Evolutionary conservation across 2,113 vertebrate species (phyloP).

Genomic region (Phycodurus eques): DNA sequence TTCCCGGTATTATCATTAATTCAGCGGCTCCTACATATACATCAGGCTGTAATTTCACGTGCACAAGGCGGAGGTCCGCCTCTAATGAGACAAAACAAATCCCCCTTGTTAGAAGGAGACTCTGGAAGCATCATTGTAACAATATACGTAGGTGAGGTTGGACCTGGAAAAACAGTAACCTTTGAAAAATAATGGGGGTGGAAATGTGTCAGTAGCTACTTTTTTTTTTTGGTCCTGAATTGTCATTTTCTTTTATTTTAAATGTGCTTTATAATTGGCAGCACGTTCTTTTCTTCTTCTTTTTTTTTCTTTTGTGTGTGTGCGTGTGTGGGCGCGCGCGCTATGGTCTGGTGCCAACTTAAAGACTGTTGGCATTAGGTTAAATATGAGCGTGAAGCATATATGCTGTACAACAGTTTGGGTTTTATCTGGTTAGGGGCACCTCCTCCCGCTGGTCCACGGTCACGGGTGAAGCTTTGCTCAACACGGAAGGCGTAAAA

Average conservation of each 20-base stretch:
- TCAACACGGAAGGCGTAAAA: constrained; percentile 93
- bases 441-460: constrained; percentile 98
- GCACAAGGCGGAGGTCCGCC: constrained; percentile 66
- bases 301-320: too few relatives aligned
- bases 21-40: constrained; percentile 78
- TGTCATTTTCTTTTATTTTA: background rate
- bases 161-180: constrained; percentile 32
- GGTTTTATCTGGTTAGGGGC: constrained; percentile 91
- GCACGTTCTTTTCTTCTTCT: too few relatives aligned
- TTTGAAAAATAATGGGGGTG: constrained; percentile 8
- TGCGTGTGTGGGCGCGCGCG: too few relatives aligned
- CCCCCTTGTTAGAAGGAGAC: constrained; percentile 69
- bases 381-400: constrained; percentile 39
- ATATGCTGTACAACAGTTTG: constrained; percentile 6
- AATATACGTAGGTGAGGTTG: constrained; percentile 52
- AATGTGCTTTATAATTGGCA: background rate
- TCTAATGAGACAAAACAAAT: constrained; percentile 79
- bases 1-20: constrained; percentile 80
- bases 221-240: background rate
- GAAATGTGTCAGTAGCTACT: background rate
- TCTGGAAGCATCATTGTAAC: constrained; percentile 64
- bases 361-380: background rate
- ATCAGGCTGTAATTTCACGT: constrained; percentile 86
- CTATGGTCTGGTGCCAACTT: background rate
- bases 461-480: constrained; percentile 88